Conservation (phyloP, 2,888 invertebrate genomes). For the Merodon equestris region DNA sequence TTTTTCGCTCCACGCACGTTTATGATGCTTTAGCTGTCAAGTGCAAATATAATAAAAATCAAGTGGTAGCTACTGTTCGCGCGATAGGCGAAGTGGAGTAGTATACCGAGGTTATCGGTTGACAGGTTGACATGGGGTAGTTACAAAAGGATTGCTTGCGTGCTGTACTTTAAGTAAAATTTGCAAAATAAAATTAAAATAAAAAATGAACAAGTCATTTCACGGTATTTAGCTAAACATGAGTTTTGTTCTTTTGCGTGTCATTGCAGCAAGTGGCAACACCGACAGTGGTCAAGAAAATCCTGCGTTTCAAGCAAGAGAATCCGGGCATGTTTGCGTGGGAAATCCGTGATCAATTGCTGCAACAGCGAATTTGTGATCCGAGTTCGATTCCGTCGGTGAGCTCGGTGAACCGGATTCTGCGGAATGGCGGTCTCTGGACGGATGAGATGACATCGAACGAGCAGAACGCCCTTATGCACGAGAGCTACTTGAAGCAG, state of each 20-base stretch:
- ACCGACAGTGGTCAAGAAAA: constrained; percentile 96
- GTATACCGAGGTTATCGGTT: constrained; percentile 13
- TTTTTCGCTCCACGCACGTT: constrained; percentile 14
- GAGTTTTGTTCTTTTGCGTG: constrained; percentile 43
- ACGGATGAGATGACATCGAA: constrained; percentile 82
- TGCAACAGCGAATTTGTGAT: constrained; percentile 94
- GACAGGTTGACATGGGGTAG: constrained; percentile 8
- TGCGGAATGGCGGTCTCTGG: constrained; percentile 92
- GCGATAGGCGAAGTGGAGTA: neutral
- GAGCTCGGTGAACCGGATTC: constrained; percentile 95
- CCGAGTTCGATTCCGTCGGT: constrained; percentile 95
- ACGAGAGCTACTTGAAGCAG: constrained; percentile 75
- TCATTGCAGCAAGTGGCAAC: constrained; percentile 95
- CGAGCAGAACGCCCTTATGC: constrained; percentile 75
- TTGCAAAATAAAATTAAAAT: constrained; percentile 25
- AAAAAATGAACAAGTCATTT: constrained; percentile 71
- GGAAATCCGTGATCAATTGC: constrained; percentile 95
- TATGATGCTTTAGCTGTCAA: constrained; percentile 64
- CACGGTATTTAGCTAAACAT: constrained; percentile 75
- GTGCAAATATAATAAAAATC: constrained; percentile 63
- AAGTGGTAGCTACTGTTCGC: constrained; percentile 62
- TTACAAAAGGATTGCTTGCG: constrained; percentile 36
- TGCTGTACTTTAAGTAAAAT: constrained; percentile 18
- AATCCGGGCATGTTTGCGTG: constrained; percentile 98
- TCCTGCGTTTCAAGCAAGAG: constrained; percentile 94